Conservation (phyloP, 2,797 vertebrate genomes). For the Enteromius paludinosus region DNA sequence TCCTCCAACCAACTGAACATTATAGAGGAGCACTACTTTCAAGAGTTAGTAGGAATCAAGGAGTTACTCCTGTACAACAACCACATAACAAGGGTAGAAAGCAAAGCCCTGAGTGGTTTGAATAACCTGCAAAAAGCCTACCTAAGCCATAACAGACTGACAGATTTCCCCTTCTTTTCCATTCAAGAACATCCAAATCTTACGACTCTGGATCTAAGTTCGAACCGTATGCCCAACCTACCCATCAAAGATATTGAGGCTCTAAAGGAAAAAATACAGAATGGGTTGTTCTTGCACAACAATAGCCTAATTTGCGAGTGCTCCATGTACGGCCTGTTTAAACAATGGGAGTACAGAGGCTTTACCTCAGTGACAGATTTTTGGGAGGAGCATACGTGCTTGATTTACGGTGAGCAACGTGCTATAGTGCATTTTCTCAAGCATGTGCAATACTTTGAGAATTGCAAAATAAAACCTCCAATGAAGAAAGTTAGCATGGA, state of each 20-base stretch:
- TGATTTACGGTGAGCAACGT: constrained; percentile 74
- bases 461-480: constrained; percentile 73
- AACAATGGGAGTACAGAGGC: constrained; percentile 80
- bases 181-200: constrained; percentile 81
- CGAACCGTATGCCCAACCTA: constrained; percentile 84
- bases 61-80: constrained; percentile 92
- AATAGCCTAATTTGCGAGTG: constrained; percentile 91
- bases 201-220: constrained; percentile 88
- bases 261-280: constrained; percentile 80
- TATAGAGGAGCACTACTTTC: constrained; percentile 83
- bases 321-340: constrained; percentile 83
- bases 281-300: constrained; percentile 90
- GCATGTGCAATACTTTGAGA: constrained; percentile 81
- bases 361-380: constrained; percentile 85
- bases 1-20: constrained; percentile 85
- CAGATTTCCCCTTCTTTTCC: constrained; percentile 86
- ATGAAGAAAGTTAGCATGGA: constrained; percentile 66
- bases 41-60: constrained; percentile 80
- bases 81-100: constrained; percentile 80
- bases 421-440: constrained; percentile 84
- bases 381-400: constrained; percentile 82
- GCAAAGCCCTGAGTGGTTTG: constrained; percentile 77
- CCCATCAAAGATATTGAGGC: constrained; percentile 77
- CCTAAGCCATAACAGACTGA: constrained; percentile 89
- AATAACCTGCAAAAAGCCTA: constrained; percentile 82